Base-by-base conservation (phyloP, 2,888 invertebrate genomes). In the Rapana venosa region DNA sequence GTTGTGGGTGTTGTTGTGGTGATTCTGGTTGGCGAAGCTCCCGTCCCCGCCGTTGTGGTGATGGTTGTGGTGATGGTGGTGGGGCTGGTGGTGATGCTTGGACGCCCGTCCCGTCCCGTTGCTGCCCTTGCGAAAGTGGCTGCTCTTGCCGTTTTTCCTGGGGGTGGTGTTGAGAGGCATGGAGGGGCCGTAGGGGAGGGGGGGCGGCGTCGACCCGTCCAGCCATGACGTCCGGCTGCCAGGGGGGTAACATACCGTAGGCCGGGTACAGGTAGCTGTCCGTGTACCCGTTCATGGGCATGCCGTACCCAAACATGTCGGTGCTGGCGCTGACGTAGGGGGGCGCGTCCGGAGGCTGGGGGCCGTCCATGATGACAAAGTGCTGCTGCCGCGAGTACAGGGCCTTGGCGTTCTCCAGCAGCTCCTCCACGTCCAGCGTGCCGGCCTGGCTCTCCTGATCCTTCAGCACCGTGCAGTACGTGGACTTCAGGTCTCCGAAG, bases 401-500 rank as follows among this genome's bases (percentile, higher is more conserved):
- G 66, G 92, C 93, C 74, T 93, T 92, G 88, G 93, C 92, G 87
- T 93, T 93, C 88, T 92, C 91, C 87, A 95, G 90, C 56, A 93
- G 89, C 88, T 94, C 93, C 15, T 93, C 93, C 35, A 94, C 93
- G 91, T 94, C 93, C 58, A 94, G 92, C 15, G 93, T 92, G 83
- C 93, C 92, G 0, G 94, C 93, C 85, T 93, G 93, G 89, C 93
- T 94, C 90, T 94, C 94, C 35, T 94, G 86, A 83, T 92, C 93
- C 8, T 93, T 93, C 84, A 90, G 83, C 77, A 95, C 93, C 66
- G 94, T 94, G 89, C 94, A 94, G 85, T 94, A 94, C 13, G 94
- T 93, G 58, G 94, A 93, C 58, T 93, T 93, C 88, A 92, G 92
- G 90, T 95, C 95, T 81, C 95, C 95, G 93, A 95, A 94, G 89